Evolutionary conservation across 2,113 vertebrate genomes (phyloP).

Genomic region (Craseonycteris thonglongyai): DNA sequence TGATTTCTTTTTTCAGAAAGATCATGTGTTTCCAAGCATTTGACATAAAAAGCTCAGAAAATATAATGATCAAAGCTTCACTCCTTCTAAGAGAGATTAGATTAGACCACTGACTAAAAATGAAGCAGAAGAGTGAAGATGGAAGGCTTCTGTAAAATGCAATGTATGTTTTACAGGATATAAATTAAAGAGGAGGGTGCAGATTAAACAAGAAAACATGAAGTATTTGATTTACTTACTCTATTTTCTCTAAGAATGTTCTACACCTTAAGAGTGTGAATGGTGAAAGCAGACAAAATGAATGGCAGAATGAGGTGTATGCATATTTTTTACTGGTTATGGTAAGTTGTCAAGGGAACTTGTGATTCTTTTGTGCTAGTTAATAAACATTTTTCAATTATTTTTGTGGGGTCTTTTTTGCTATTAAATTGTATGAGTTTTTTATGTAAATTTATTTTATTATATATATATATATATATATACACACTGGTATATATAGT

Average conservation of each 20-base stretch:
- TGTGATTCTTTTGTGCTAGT: neutral
- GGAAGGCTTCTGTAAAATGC: neutral
- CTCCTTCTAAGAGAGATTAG: neutral
- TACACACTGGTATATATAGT: no score
- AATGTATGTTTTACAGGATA: neutral
- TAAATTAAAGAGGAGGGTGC: neutral
- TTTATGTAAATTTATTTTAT: no score
- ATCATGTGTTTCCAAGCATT: neutral
- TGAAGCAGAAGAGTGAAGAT: neutral
- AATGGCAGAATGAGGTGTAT: neutral
- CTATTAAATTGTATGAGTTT: neutral
- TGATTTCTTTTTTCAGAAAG: neutral
- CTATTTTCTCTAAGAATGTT: neutral
- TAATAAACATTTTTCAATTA: neutral
- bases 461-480: no score
- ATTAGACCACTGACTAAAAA: neutral
- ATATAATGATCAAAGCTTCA: neutral
- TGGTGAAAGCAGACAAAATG: neutral
- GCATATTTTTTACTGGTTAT: neutral
- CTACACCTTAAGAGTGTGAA: neutral
- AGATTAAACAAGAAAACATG: neutral
- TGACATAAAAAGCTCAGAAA: neutral
- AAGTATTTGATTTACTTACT: neutral
- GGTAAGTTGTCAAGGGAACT: neutral
- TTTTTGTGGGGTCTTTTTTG: neutral